These are phyloP conservation scores for Telenomus remus DNA, from an alignment of 1,140 invertebrate species.

Conservation along the genomic window DNA sequence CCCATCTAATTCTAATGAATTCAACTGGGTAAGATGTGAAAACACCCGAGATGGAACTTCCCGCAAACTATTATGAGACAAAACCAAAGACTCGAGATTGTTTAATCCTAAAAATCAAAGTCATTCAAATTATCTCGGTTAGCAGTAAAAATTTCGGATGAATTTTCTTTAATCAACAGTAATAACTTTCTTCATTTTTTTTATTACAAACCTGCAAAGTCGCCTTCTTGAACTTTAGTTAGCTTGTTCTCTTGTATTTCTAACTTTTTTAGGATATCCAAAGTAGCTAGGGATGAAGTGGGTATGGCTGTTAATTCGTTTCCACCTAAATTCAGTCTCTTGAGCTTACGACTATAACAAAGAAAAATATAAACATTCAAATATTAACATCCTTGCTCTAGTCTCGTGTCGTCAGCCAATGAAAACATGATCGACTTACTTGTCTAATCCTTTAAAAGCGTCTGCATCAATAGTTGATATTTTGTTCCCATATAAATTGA, in stretches of 20 bases:
- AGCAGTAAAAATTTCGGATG: too few relatives aligned
- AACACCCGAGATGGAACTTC: conserved; percentile 87
- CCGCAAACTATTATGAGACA: conserved; percentile 88
- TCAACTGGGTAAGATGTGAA: conserved; percentile 84
- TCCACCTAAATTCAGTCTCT: conserved; percentile 89
- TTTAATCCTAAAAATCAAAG: conserved; percentile 78
- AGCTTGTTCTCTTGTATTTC: conserved; percentile 93
- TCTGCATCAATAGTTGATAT: conserved; percentile 85
- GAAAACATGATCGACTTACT: conserved; percentile 77
- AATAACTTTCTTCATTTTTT: not conserved
- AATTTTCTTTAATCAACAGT: too few relatives aligned
- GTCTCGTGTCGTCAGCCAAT: too few relatives aligned
- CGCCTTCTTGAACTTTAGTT: conserved; percentile 83
- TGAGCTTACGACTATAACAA: conserved; percentile 82
- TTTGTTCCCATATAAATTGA: conserved; percentile 92
- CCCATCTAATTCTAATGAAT: conserved; percentile 89
- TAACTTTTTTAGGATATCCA: conserved; percentile 87
- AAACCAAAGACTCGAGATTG: conserved; percentile 86
- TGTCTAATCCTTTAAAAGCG: conserved; percentile 89
- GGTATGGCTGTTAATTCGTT: conserved; percentile 86
- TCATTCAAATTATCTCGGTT: not conserved
- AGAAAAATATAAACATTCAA: conserved; percentile 4
- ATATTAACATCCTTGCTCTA: conserved; percentile 7
- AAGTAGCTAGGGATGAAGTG: conserved; percentile 83
- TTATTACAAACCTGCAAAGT: conserved; percentile 84